phyloP scores from a whole-genome alignment of 1,140 invertebrate species.

The Ooceraea biroi region DNA sequence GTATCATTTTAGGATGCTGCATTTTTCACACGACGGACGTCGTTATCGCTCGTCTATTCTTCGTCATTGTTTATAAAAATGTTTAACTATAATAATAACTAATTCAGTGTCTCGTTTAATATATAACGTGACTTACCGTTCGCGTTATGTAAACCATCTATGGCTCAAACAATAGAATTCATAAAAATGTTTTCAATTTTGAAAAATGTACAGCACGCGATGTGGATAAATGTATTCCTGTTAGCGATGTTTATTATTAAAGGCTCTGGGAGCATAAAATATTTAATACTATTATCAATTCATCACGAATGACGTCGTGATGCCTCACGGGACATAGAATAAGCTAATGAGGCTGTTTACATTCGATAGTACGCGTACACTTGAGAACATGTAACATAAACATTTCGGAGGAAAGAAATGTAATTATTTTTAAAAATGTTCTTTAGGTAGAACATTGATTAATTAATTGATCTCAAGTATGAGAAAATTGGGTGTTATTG shows the following conservation, averaged over 20 bases:
- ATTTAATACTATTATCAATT: no score
- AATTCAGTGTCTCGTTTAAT: conserved; percentile 2
- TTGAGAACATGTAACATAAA: not conserved
- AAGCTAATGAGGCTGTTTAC: no score
- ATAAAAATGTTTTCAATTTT: no score
- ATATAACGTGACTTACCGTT: no score
- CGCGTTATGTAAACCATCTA: no score
- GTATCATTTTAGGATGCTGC: not conserved
- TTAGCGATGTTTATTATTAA: no score
- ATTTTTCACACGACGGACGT: conserved; percentile 20
- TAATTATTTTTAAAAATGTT: not conserved
- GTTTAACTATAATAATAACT: not conserved
- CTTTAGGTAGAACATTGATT: not conserved
- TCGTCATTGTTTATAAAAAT: not conserved
- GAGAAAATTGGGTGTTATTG: not conserved
- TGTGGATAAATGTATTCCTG: no score
- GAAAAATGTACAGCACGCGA: no score
- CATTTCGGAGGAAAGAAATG: not conserved
- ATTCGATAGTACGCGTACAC: not conserved
- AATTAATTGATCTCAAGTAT: not conserved
- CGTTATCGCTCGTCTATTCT: not conserved
- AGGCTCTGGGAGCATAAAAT: no score
- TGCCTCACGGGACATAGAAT: no score
- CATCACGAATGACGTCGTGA: no score
- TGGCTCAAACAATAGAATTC: no score